Evolutionary conservation across 2,888 invertebrate genomes (phyloP), one percentile per base, ranked within the genome.

Genomic region (Holacanthella duospinosa): DNA sequence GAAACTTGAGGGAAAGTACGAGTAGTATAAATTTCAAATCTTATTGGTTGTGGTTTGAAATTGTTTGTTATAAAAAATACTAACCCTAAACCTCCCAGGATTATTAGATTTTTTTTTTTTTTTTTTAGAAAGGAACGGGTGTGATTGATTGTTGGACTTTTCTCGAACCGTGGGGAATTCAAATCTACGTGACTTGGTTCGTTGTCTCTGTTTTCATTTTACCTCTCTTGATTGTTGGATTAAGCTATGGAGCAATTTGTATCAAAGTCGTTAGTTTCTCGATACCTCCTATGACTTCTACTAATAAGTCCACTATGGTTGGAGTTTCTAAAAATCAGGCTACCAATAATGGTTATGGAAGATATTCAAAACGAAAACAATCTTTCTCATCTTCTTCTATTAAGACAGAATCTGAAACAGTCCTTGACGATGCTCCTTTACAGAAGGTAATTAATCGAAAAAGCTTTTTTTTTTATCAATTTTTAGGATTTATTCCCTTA

Each of bases 121-220:
- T n/a, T n/a, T n/a, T n/a, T n/a, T n/a, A n/a, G n/a, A n/a, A n/a
- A n/a, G n/a, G n/a, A n/a, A n/a, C 65, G 43, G 68, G 62, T 54
- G 67, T 61, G 29, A 58, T 53, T 9, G 75, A 76, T 66, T 76
- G 76, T 67, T 75, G 75, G 75, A 75, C 66, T 9, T 68, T 66
- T 27, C 75, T 76, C 63, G 66, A 64, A 27, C 68, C 71, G 55
- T 72, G 74, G 19, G 75, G 75, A 74, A 68, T 70, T 26, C 69
- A 71, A 59, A 73, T 73, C 43, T 76, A 76, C 66, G 75, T 76
- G 60, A 74, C 74, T 4, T 76, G 74, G 73, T 76, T 76, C 65
- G 75, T 74, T 25, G 56, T 71, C 26, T 68, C 73, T 36, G 73
- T 74, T 25, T 75, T 75, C 66, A 63, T 74, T 24, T 44, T 74